Percentiles rank a stretch among this genome's conserved stretches.
These are phyloP conservation scores for Dicerorhinus sumatrensis DNA, from an alignment of 2,113 vertebrate genomes.

Conservation along the genomic window DNA sequence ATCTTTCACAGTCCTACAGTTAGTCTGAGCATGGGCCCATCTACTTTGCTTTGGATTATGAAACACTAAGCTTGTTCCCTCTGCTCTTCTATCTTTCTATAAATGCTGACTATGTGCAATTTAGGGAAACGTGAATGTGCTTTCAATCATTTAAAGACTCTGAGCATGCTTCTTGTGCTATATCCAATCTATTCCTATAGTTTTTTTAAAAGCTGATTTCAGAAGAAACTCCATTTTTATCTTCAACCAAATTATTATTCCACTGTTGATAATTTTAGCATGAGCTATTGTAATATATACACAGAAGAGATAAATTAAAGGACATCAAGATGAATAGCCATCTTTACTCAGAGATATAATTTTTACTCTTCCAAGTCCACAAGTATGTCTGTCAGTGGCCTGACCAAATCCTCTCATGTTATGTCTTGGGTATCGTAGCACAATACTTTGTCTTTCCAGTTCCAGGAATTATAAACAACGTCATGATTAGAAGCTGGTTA, in stretches of 20 bases:
- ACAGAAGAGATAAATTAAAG: neutral
- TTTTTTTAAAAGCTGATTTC: neutral
- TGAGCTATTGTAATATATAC: neutral
- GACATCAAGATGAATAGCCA: neutral
- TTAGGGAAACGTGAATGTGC: neutral
- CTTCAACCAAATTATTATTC: neutral
- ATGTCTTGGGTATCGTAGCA: neutral
- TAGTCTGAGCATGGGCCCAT: neutral
- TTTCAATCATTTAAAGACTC: neutral
- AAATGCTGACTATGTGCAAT: neutral
- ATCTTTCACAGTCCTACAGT: neutral
- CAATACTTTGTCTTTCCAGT: neutral
- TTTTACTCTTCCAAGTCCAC: neutral
- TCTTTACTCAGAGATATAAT: neutral
- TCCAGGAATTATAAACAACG: neutral
- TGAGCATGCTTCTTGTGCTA: neutral
- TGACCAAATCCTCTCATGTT: neutral
- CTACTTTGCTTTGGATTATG: neutral
- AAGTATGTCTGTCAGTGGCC: neutral
- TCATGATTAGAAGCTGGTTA: neutral
- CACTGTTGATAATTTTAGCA: neutral
- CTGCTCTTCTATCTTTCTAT: neutral
- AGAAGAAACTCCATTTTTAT: neutral
- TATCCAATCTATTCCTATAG: neutral
- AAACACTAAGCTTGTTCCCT: neutral